Evolutionary conservation across 2,113 vertebrate genomes (phyloP).

Genomic region (Martes martes): DNA sequence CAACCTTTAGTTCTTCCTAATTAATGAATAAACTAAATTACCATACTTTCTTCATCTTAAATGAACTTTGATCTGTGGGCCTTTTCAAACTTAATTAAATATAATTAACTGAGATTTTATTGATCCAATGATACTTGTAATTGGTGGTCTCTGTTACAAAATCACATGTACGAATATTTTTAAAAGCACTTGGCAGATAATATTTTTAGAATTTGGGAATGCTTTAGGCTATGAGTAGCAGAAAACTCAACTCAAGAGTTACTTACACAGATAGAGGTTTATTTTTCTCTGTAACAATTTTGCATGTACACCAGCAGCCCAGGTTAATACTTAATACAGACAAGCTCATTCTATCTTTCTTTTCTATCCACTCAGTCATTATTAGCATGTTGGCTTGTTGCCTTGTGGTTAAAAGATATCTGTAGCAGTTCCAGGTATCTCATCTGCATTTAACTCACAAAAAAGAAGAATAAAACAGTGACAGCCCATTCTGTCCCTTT

Average conservation of each 20-base stretch:
- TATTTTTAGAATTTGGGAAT: conserved; percentile 27
- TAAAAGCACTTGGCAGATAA: background rate
- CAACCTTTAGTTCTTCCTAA: background rate
- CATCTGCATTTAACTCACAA: background rate
- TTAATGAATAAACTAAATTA: background rate
- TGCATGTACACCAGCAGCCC: background rate
- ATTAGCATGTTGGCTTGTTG: background rate
- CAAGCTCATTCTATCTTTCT: background rate
- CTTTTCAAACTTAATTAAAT: background rate
- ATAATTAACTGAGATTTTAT: background rate
- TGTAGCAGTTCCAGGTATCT: background rate
- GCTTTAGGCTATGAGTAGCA: background rate
- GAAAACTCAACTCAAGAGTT: background rate
- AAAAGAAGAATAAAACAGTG: background rate
- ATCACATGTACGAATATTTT: background rate
- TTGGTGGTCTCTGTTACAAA: background rate
- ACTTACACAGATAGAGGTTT: background rate
- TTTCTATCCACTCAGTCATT: background rate
- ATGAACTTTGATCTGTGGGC: background rate
- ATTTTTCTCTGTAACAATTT: background rate
- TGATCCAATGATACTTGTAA: background rate
- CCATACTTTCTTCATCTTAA: background rate
- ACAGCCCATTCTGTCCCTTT: background rate
- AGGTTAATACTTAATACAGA: background rate
- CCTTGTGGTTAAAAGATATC: background rate